These are phyloP conservation scores for Sebastes itinus DNA, from an alignment of 2,797 vertebrate genomes.

Conservation along the genomic window DNA sequence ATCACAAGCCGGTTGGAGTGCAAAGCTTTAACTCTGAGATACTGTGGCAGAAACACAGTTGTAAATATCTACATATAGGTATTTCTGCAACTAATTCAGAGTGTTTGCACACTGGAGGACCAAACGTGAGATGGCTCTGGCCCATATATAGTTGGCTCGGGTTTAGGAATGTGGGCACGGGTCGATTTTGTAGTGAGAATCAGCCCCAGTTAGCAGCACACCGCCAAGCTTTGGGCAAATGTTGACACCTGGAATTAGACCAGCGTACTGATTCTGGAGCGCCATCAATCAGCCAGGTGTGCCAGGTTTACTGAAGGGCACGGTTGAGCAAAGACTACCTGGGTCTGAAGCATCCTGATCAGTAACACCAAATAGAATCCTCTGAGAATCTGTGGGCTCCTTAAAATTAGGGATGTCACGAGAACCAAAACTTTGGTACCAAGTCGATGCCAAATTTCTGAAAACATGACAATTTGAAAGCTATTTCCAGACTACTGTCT, in stretches of 20 bases:
- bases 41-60: not conserved
- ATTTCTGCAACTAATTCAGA: not conserved
- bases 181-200: not conserved
- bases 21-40: not conserved
- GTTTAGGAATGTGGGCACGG: not conserved
- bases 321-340: not conserved
- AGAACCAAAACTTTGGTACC: too few relatives aligned
- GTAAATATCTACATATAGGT: not conserved
- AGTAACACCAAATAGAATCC: not conserved
- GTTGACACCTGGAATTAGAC: slow-evolving; percentile 1
- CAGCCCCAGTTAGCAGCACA: not conserved
- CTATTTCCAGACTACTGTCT: not conserved
- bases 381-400: too few relatives aligned
- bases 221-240: not conserved
- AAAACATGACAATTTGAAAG: not conserved
- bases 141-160: not conserved
- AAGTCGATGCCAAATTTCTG: too few relatives aligned
- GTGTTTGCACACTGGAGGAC: not conserved
- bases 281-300: not conserved
- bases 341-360: not conserved
- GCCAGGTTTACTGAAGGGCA: not conserved
- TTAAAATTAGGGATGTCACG: too few relatives aligned
- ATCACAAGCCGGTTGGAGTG: not conserved
- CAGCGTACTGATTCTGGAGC: not conserved
- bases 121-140: not conserved